phyloP scores from a whole-genome alignment of 2,888 invertebrate genomes.

The Hedychridium roseum region DNA sequence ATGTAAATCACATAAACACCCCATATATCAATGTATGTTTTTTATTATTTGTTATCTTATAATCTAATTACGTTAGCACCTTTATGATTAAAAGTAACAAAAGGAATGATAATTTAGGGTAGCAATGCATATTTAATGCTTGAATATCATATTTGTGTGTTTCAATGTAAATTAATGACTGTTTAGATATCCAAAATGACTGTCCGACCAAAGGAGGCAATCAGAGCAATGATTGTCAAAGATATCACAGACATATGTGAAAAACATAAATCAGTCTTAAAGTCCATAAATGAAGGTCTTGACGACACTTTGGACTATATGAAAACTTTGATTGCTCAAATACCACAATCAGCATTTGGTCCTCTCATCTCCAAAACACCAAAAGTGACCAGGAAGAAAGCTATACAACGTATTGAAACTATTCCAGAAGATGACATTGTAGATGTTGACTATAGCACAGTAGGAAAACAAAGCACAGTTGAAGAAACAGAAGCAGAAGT shows the following conservation, averaged over 20 bases:
- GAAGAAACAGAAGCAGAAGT: conserved; percentile 13
- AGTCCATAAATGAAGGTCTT: conserved; percentile 14
- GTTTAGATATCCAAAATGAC: conserved; percentile 29
- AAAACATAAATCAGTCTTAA: conserved; percentile 23
- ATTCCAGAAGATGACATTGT: conserved; percentile 51
- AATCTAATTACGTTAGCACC: not conserved
- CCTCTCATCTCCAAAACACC: conserved; percentile 55
- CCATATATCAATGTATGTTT: not conserved
- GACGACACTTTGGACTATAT: conserved; percentile 34
- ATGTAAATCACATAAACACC: not conserved
- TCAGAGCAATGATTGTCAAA: conserved; percentile 32
- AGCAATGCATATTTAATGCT: not conserved
- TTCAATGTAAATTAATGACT: not conserved
- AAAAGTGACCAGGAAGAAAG: conserved; percentile 39
- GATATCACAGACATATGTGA: conserved; percentile 32
- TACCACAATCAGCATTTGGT: conserved; percentile 33
- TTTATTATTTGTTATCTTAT: not conserved
- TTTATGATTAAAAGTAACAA: no score
- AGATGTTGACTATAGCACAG: conserved; percentile 1
- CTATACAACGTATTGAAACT: conserved; percentile 45
- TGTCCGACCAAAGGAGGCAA: conserved; percentile 29
- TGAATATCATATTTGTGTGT: not conserved
- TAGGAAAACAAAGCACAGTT: not conserved
- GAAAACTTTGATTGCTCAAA: conserved; percentile 35
- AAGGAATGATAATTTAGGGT: not conserved